These are phyloP conservation scores for Pipistrellus kuhlii DNA, from an alignment of 2,797 vertebrate genomes.

Conservation along the genomic window DNA sequence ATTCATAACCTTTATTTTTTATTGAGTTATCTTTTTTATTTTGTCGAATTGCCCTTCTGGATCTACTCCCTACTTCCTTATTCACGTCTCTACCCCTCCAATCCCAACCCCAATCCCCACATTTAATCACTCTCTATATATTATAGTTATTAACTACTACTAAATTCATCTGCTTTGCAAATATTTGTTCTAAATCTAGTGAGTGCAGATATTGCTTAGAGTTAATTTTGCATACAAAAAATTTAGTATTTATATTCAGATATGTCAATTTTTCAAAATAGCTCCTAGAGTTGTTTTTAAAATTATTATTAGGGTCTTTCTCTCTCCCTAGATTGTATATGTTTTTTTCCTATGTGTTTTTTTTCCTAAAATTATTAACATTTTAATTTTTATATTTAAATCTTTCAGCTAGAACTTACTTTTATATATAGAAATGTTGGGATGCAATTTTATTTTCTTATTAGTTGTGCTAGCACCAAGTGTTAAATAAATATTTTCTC, in stretches of 20 bases:
- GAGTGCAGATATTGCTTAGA: neutral
- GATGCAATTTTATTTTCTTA: neutral
- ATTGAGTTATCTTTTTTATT: neutral
- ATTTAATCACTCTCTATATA: neutral
- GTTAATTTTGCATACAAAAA: neutral
- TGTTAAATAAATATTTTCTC: conserved; percentile 31
- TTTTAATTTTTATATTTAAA: conserved; percentile 12
- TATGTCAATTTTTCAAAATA: neutral
- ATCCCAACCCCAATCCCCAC: neutral
- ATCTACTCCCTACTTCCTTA: neutral
- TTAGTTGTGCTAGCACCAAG: neutral
- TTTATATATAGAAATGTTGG: neutral
- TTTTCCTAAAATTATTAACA: conserved; percentile 45
- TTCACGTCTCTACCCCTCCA: neutral
- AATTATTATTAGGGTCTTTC: neutral
- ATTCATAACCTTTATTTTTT: neutral
- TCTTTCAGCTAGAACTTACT: conserved; percentile 23
- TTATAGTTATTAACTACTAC: neutral
- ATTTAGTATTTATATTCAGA: conserved; percentile 19
- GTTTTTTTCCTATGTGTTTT: neutral
- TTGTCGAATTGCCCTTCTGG: neutral
- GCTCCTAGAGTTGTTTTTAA: neutral
- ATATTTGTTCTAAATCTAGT: conserved; percentile 26
- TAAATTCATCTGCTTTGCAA: conserved; percentile 8
- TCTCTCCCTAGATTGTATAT: neutral